These are phyloP conservation scores for Penaeus indicus DNA, from an alignment of 1,140 invertebrate genomes.

Conservation along the genomic window DNA sequence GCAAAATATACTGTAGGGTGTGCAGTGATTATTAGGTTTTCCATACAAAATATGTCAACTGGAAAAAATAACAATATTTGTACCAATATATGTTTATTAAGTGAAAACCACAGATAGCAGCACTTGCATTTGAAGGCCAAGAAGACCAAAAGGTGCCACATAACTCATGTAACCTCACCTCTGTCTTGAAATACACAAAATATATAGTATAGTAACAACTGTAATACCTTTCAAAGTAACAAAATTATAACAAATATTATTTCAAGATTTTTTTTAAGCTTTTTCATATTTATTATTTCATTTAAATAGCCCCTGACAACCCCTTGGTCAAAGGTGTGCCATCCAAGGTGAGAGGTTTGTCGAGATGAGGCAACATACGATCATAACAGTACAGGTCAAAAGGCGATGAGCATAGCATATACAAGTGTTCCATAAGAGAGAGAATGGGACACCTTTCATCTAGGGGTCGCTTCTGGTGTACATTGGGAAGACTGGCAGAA, in stretches of 20 bases:
- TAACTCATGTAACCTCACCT: constrained; percentile 55
- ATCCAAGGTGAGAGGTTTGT: background rate
- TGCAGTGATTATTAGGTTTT: too few species aligned
- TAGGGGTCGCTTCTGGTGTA: constrained; percentile 16
- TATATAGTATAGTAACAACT: constrained; percentile 62
- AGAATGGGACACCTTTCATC: constrained; percentile 32
- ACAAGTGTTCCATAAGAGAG: constrained; percentile 28
- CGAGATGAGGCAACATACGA: background rate
- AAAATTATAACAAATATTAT: constrained; percentile 63
- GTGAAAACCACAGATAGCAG: constrained; percentile 63
- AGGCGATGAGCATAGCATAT: constrained; percentile 1
- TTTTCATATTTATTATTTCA: constrained; percentile 44
- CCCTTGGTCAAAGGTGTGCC: constrained; percentile 38
- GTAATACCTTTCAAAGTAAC: constrained; percentile 61
- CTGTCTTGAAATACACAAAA: constrained; percentile 65
- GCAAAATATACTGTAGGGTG: too few species aligned
- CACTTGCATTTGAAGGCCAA: constrained; percentile 47
- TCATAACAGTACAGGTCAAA: constrained; percentile 20
- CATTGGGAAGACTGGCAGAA: constrained; percentile 45
- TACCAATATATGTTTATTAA: constrained; percentile 64
- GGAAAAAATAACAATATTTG: background rate
- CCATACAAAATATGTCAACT: too few species aligned
- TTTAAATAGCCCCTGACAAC: constrained; percentile 37
- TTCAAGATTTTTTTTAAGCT: constrained; percentile 39
- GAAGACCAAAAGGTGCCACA: constrained; percentile 48